phyloP scores from a whole-genome alignment of 2,888 invertebrate genomes.

The Nomada lathburiana region DNA sequence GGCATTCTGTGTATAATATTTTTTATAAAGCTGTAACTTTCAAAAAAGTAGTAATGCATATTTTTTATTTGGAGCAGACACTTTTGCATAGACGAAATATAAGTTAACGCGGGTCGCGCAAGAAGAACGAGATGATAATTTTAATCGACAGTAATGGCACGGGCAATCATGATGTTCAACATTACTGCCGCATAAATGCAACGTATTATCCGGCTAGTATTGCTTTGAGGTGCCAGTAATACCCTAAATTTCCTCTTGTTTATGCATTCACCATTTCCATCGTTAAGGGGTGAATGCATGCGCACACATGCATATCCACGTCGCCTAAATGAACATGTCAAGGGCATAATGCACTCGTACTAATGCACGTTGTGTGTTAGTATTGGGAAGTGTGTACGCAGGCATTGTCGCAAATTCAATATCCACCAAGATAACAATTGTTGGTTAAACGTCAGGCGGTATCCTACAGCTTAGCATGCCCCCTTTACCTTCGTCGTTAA shows the following conservation, averaged over 20 bases:
- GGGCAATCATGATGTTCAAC: conserved; percentile 28
- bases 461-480: not conserved
- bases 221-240: conserved; percentile 56
- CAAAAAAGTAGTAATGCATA: too few relatives aligned
- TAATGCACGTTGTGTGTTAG: conserved; percentile 62
- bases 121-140: conserved; percentile 41
- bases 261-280: conserved; percentile 53
- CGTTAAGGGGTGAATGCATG: conserved; percentile 47
- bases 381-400: conserved; percentile 43
- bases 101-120: not conserved
- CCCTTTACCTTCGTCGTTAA: not conserved
- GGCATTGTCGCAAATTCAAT: conserved; percentile 39
- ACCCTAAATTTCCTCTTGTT: conserved; percentile 65
- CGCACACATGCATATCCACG: conserved; percentile 51
- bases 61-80: not conserved
- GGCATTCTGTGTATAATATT: not conserved
- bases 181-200: conserved; percentile 21
- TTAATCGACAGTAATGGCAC: conserved; percentile 53
- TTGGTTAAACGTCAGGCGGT: conserved; percentile 14
- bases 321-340: conserved; percentile 69
- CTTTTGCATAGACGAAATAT: not conserved
- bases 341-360: conserved; percentile 66
- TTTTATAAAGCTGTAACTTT: not conserved
- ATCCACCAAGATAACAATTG: conserved; percentile 19
- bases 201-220: conserved; percentile 6